Evolutionary conservation across 1,140 invertebrate genomes (phyloP), one percentile per base, ranked within the genome.

Genomic region (Dryas iulia): DNA sequence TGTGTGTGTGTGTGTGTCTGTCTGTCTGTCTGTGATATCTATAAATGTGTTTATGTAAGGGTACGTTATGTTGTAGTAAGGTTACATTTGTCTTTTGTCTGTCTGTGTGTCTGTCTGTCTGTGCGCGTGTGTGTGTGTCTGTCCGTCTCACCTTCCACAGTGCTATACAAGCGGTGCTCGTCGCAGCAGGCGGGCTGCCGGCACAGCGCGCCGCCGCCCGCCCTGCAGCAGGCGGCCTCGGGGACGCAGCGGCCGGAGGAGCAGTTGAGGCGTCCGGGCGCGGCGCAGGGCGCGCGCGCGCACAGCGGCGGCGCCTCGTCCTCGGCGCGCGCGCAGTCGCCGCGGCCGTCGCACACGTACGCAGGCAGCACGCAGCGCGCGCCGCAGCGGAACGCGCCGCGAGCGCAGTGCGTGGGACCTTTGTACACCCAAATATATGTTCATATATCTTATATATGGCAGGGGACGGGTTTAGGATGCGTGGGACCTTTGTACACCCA

Each of bases 261-360:
- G 52, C 88, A 90, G 78, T 89, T 90, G 66, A 90, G 58, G 65
- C 28, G 52, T n/a, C 87, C 87, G 0, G 78, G 78, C 11, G n/a
- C 25, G 1, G 65, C 28, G 52, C 87, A 89, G 0, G 78, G 78
- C 11, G n/a, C 25, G 1, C 58, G 53, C 5, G 71, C 64, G 69
- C 88, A 90, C 47, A 90, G 60, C 6, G 57, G 67, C 2, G 71
- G 66, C 1, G 76, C 72, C 60, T 90, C 88, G 71, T 90, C 88
- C 74, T 89, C 86, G 0, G 64, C 82, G 14, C 30, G 60, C 25
- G 28, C 18, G 58, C 88, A 90, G 77, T 90, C 88, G 0, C 56
- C 7, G 14, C 72, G 64, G 0, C 88, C 88, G 69, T 90, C 88
- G 70, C 86, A 90, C 70, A 90, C 81, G 73, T 86, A 88, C 57